Conservation (phyloP, 2,797 vertebrate species). For the Nyctibius grandis region DNA sequence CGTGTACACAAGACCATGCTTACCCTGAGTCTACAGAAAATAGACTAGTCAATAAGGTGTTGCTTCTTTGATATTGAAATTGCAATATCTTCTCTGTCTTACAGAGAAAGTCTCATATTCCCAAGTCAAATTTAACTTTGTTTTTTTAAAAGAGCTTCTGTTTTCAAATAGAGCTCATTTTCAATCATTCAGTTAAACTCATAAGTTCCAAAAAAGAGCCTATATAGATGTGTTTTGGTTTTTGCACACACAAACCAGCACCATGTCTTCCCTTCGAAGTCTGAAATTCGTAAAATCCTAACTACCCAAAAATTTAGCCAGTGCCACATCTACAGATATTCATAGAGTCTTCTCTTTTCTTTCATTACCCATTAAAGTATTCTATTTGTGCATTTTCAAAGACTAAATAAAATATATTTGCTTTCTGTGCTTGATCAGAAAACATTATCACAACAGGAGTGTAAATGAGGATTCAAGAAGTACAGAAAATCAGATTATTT, state of each 20-base stretch:
- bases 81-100: neutral
- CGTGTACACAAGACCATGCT: fast-evolving
- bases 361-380: neutral
- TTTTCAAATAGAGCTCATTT: neutral
- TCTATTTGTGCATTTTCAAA: neutral
- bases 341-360: neutral
- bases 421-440: neutral
- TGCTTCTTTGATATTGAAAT: neutral
- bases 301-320: neutral
- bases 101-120: neutral
- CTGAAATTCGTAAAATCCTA: neutral
- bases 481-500: neutral
- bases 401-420: neutral
- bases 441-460: neutral
- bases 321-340: neutral
- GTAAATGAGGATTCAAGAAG: neutral
- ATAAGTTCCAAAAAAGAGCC: fast-evolving
- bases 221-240: fast-evolving
- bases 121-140: fast-evolving
- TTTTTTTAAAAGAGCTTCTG: neutral
- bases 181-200: neutral
- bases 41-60: neutral
- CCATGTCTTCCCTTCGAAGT: neutral
- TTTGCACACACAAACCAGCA: neutral
- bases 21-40: neutral